Evolutionary conservation across 1,140 invertebrate species (phyloP).

Genomic region (Ectropis grisescens): DNA sequence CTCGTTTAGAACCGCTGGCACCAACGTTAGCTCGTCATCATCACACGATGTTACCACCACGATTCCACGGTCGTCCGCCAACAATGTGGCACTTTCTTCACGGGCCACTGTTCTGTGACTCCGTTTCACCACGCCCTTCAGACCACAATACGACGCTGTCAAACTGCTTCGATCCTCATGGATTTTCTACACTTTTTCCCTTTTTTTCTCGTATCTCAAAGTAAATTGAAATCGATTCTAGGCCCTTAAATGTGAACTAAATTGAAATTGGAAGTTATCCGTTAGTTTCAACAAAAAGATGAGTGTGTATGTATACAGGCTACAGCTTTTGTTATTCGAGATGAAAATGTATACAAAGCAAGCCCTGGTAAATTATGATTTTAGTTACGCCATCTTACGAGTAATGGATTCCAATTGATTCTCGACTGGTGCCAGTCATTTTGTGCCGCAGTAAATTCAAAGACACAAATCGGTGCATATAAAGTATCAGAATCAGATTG

Average conservation of each 20-base stretch:
- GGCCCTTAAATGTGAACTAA: constrained; percentile 17
- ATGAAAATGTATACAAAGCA: no score
- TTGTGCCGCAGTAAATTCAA: no score
- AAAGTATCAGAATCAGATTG: no score
- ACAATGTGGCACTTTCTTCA: constrained; percentile 48
- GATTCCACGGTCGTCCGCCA: constrained; percentile 37
- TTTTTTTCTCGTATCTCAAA: constrained; percentile 31
- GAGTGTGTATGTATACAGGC: constrained; percentile 3
- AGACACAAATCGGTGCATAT: no score
- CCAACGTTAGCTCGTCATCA: constrained; percentile 14
- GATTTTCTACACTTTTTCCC: constrained; percentile 55
- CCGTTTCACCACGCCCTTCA: constrained; percentile 50
- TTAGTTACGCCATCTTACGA: no score
- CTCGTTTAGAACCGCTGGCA: constrained; percentile 30
- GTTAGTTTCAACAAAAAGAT: constrained; percentile 18
- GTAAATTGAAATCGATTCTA: constrained; percentile 39
- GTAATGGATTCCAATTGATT: no score
- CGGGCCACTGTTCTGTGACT: constrained; percentile 39
- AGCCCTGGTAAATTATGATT: no score
- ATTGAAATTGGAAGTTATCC: constrained; percentile 8
- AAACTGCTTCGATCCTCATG: constrained; percentile 49
- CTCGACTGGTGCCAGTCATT: no score
- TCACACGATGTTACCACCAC: constrained; percentile 17
- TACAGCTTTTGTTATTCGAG: no score
- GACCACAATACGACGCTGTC: constrained; percentile 47